These are phyloP conservation scores for Aldabrachelys gigantea DNA, from an alignment of 2,113 vertebrate genomes.

Conservation along the genomic window DNA sequence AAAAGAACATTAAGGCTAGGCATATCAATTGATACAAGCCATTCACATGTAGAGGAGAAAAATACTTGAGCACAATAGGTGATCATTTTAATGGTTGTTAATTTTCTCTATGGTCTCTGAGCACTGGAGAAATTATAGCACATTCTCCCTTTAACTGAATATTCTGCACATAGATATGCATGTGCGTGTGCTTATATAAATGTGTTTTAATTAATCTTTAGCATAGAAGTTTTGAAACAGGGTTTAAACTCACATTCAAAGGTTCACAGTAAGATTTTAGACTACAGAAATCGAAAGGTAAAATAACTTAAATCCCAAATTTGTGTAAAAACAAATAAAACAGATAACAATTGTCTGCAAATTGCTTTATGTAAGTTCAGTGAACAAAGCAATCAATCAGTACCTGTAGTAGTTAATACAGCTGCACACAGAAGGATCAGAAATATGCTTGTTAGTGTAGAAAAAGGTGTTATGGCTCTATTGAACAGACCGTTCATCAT, in stretches of 20 bases:
- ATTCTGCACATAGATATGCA: background rate
- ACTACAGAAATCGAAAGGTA: background rate
- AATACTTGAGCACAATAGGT: background rate
- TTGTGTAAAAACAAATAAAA: background rate
- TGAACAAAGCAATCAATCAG: slow-evolving; percentile 43
- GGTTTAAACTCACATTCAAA: slow-evolving; percentile 21
- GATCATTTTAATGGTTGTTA: background rate
- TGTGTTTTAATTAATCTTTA: background rate
- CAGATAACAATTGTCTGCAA: background rate
- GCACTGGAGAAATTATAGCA: background rate
- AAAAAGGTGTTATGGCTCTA: background rate
- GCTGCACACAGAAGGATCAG: slow-evolving; percentile 4
- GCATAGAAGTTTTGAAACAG: background rate
- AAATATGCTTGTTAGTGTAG: background rate
- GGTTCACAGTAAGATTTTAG: slow-evolving; percentile 10
- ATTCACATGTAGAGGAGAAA: background rate
- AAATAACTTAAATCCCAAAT: slow-evolving; percentile 24
- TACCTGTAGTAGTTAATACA: slow-evolving; percentile 28
- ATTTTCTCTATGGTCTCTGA: background rate
- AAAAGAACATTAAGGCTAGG: background rate
- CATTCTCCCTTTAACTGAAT: background rate
- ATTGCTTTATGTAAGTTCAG: slow-evolving; percentile 13
- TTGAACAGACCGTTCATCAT: slow-evolving; percentile 7
- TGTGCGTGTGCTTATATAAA: background rate
- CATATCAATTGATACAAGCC: background rate